Conservation (phyloP, 2,888 invertebrate species). For the Molorchus minor region DNA sequence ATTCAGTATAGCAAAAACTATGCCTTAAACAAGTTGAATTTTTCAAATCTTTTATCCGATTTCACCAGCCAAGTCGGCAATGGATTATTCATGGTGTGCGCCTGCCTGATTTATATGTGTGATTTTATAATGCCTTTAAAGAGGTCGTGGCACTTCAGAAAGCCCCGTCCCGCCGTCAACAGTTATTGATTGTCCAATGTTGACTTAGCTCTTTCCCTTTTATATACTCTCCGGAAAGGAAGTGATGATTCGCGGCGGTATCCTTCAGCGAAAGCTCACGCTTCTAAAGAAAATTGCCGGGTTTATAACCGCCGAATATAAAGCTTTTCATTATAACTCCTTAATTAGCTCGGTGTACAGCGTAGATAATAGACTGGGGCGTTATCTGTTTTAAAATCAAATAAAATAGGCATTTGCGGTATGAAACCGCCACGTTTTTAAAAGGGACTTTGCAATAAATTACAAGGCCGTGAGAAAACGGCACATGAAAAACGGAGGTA, state of each 20-base stretch:
- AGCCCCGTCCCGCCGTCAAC: conserved; percentile 31
- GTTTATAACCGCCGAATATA: neutral
- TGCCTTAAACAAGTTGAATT: neutral
- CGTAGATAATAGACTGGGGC: no score
- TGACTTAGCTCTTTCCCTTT: conserved; percentile 38
- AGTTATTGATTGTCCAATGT: conserved; percentile 40
- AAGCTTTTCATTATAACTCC: conserved; percentile 7
- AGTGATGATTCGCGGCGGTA: conserved; percentile 30
- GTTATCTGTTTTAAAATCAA: no score
- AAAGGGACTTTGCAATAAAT: no score
- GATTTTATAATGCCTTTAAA: conserved; percentile 22
- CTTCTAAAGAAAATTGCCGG: conserved; percentile 7
- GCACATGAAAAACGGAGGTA: no score
- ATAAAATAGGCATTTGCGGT: no score
- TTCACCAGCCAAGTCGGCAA: neutral
- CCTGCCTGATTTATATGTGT: conserved; percentile 11
- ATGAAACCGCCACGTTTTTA: no score
- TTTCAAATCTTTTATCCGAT: neutral
- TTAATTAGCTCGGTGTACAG: conserved; percentile 11
- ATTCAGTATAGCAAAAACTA: no score
- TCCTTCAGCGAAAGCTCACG: conserved; percentile 1
- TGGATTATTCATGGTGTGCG: conserved; percentile 9
- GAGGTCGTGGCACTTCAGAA: conserved; percentile 19
- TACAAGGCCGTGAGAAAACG: no score
- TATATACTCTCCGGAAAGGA: conserved; percentile 30